Conservation (phyloP, 2,113 vertebrate genomes). For the Holacanthus passer region DNA sequence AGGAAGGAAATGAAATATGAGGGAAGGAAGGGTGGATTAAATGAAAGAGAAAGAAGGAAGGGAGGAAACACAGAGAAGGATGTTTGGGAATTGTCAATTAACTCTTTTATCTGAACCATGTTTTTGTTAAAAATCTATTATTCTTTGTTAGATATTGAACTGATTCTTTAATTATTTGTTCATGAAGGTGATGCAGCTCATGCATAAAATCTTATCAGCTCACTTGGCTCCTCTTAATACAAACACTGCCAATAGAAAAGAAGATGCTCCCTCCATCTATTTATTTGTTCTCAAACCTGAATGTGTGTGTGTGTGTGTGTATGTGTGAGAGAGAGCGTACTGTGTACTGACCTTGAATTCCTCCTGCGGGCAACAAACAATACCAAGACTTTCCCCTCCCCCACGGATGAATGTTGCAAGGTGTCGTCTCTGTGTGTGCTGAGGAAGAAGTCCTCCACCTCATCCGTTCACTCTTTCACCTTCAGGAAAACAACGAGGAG, state of each 20-base stretch:
- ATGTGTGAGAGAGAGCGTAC: background rate
- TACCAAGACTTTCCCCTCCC: slow-evolving; percentile 68
- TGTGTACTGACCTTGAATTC: slow-evolving; percentile 81
- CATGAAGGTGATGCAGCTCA: background rate
- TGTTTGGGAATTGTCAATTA: background rate
- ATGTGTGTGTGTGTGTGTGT: background rate
- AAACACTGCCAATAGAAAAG: slow-evolving; percentile 32
- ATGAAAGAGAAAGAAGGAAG: background rate
- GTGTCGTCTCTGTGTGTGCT: slow-evolving; percentile 60
- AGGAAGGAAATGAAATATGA: background rate
- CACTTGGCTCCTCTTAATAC: slow-evolving; percentile 7
- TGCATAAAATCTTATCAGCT: slow-evolving; percentile 23
- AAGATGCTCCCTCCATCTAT: slow-evolving; percentile 2
- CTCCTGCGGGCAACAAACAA: slow-evolving; percentile 75
- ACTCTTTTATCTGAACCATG: background rate
- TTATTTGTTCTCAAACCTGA: slow-evolving; percentile 26
- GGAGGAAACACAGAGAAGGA: background rate
- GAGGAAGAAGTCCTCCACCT: slow-evolving; percentile 73
- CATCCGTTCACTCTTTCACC: slow-evolving; percentile 80
- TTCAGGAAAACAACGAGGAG: slow-evolving; percentile 61
- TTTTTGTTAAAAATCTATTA: background rate
- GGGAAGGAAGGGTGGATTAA: background rate
- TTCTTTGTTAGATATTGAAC: slow-evolving; percentile 9
- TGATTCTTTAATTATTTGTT: slow-evolving; percentile 16
- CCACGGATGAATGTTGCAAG: slow-evolving; percentile 63